Percentiles rank a stretch among this genome's conserved stretches.
phyloP scores from a whole-genome alignment of 2,113 vertebrate species.

The Strix aluco region DNA sequence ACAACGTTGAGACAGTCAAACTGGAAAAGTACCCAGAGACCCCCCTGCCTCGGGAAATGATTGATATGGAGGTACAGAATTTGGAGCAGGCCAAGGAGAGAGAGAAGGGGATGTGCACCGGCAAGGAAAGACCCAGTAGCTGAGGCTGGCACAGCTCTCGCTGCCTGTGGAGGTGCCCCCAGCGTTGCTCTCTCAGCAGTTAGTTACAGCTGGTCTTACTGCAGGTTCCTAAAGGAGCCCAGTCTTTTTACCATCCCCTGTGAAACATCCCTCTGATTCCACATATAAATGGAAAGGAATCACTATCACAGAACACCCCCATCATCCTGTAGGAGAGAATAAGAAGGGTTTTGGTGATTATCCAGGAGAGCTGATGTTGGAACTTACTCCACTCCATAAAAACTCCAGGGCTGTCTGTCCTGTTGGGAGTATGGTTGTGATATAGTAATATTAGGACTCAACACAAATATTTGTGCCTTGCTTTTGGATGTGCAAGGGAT shows the following conservation, averaged over 20 bases:
- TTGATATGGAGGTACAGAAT: conserved; percentile 77
- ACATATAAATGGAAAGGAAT: not conserved
- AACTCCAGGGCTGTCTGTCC: not conserved
- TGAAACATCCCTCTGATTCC: not conserved
- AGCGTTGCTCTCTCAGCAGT: not conserved
- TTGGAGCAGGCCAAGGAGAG: not conserved
- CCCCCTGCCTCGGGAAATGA: conserved; percentile 80
- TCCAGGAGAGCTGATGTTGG: not conserved
- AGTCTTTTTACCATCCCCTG: not conserved
- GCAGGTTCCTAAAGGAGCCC: not conserved
- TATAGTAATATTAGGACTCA: not conserved
- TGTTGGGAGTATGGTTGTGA: not conserved
- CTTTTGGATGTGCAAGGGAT: not conserved
- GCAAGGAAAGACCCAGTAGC: not conserved
- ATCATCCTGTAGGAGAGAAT: not conserved
- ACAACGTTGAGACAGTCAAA: conserved; percentile 39
- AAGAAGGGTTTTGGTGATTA: not conserved
- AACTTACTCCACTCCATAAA: not conserved
- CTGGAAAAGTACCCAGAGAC: conserved; percentile 72
- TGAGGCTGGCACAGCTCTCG: not conserved
- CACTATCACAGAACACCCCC: not conserved
- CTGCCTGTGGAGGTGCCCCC: not conserved
- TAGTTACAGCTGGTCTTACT: not conserved
- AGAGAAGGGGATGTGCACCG: not conserved
- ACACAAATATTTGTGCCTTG: not conserved